Evolutionary conservation across 2,113 vertebrate genomes (phyloP).

Genomic region (Vombatus ursinus): DNA sequence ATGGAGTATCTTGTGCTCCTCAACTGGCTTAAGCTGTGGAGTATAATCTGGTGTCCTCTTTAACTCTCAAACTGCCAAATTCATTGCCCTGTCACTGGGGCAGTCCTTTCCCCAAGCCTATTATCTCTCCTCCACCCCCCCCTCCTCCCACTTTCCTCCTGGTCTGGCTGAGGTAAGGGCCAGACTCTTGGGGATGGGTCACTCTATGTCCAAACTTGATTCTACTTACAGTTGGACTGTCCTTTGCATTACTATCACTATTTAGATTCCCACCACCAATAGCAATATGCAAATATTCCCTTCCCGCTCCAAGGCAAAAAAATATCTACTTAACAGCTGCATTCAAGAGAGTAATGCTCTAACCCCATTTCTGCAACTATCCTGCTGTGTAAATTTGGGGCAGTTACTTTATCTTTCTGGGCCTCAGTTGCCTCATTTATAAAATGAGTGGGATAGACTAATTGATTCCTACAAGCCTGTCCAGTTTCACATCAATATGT

Average conservation of each 20-base stretch:
- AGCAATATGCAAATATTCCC: background rate
- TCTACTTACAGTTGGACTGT: background rate
- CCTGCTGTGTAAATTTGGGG: too few species aligned
- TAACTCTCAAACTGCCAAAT: background rate
- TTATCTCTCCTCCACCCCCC: background rate
- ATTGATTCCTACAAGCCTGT: background rate
- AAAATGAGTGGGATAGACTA: background rate
- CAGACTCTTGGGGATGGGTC: background rate
- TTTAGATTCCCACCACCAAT: background rate
- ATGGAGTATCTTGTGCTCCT: background rate
- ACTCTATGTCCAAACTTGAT: background rate
- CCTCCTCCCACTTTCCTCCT: background rate
- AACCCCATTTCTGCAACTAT: background rate
- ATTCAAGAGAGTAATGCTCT: background rate
- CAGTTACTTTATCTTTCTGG: background rate
- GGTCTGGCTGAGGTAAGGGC: background rate
- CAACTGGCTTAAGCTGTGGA: background rate
- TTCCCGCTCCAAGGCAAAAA: background rate
- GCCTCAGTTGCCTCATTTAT: background rate
- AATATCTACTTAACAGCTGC: background rate
- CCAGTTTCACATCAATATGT: background rate
- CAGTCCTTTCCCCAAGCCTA: background rate
- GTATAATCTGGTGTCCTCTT: background rate
- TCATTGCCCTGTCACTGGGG: background rate
- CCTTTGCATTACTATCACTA: background rate